Evolutionary conservation across 2,797 vertebrate species (phyloP).

Genomic region (Falco concolor): DNA sequence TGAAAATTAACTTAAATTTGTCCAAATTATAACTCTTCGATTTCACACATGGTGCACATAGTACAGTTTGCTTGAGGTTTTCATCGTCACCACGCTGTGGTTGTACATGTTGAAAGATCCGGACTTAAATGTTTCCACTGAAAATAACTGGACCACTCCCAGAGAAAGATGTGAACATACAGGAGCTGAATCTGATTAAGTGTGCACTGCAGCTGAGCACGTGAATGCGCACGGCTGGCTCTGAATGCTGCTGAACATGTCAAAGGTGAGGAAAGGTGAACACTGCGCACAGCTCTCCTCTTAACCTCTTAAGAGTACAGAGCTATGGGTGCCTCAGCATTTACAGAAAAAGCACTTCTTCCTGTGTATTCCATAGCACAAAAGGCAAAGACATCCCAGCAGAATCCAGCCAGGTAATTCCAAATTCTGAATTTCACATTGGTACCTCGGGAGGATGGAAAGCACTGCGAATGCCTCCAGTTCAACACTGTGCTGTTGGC

Average conservation of each 20-base stretch:
- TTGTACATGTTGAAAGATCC: background rate
- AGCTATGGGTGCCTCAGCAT: background rate
- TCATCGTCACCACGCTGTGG: fast-evolving
- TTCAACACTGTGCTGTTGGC: background rate
- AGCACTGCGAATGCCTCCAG: fast-evolving
- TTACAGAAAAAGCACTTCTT: background rate
- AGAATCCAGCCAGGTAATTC: background rate
- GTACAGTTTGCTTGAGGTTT: background rate
- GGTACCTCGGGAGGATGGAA: background rate
- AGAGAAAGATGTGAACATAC: background rate
- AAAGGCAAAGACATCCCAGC: background rate
- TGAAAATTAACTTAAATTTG: background rate
- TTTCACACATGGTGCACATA: background rate
- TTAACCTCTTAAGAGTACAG: background rate
- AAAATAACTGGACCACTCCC: background rate
- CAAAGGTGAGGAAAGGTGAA: background rate
- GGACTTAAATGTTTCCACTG: background rate
- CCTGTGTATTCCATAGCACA: background rate
- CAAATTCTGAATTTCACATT: background rate
- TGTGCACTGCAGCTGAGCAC: background rate
- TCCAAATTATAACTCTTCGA: background rate
- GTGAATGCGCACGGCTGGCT: background rate
- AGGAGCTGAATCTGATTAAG: background rate
- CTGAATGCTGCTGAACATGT: background rate
- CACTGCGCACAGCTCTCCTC: background rate